Evolutionary conservation across 1,140 invertebrate species (phyloP).

Genomic region (Glossosoma conforme): DNA sequence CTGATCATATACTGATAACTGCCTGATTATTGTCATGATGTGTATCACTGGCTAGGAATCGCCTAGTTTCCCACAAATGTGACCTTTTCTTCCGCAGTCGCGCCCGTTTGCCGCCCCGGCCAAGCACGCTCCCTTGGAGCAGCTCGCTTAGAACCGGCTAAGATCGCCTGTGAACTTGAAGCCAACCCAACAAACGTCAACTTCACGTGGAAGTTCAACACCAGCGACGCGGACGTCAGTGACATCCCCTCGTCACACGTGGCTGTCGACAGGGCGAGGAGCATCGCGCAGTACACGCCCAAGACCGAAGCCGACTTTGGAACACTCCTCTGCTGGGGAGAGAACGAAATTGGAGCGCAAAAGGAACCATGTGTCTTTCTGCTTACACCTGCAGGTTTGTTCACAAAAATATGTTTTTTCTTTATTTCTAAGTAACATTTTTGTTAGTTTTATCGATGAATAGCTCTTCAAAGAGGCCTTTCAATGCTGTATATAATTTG

Average conservation of each 20-base stretch:
- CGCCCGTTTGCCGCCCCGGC: conserved; percentile 59
- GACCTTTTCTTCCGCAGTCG: conserved; percentile 44
- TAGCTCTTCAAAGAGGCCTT: too few species aligned
- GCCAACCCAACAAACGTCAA: conserved; percentile 59
- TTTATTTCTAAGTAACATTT: too few species aligned
- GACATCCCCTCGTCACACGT: conserved; percentile 56
- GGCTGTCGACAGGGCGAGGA: conserved; percentile 52
- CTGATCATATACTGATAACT: too few species aligned
- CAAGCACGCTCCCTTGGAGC: conserved; percentile 63
- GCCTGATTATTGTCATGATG: too few species aligned
- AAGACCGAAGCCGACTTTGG: conserved; percentile 68
- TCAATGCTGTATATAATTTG: too few species aligned
- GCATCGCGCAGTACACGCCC: conserved; percentile 62
- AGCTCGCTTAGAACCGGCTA: conserved; percentile 58
- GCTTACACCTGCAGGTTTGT: conserved; percentile 65
- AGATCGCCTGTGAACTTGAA: conserved; percentile 64
- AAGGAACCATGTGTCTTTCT: conserved; percentile 65
- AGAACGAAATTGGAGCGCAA: conserved; percentile 62
- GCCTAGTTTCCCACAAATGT: too few species aligned
- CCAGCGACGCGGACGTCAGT: conserved; percentile 55
- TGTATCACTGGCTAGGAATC: too few species aligned
- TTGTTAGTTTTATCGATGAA: too few species aligned
- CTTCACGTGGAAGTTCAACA: conserved; percentile 69
- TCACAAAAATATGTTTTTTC: too few species aligned
- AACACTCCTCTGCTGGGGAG: conserved; percentile 64